Conservation (phyloP, 2,113 vertebrate species). For the Lagopus muta region DNA sequence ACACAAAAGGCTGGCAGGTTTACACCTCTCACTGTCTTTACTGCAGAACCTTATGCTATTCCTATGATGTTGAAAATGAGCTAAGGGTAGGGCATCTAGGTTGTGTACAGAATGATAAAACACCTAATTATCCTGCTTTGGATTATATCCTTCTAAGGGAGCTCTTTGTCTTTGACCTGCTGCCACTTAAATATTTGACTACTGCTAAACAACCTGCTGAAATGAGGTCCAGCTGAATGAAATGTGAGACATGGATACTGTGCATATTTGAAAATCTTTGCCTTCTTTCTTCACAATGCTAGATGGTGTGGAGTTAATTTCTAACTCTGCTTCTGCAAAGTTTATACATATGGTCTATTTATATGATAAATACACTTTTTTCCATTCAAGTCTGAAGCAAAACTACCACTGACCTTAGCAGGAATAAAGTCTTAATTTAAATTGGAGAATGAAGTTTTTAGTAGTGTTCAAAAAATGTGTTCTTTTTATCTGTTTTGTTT, state of each 20-base stretch:
- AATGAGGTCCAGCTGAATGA: background rate
- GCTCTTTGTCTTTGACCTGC: background rate
- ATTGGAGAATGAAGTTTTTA: background rate
- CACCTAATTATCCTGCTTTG: background rate
- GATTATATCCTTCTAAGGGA: background rate
- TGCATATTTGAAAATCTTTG: background rate
- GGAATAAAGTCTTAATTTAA: background rate
- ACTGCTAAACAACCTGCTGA: background rate
- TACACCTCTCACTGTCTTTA: background rate
- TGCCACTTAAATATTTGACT: background rate
- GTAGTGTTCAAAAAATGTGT: background rate
- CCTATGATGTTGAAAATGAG: background rate
- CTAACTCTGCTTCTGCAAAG: background rate
- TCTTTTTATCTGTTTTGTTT: background rate
- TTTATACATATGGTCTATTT: background rate
- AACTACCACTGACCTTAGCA: background rate
- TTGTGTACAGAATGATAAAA: background rate
- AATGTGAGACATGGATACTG: background rate
- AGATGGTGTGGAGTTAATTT: background rate
- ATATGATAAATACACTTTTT: background rate
- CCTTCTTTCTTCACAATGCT: background rate
- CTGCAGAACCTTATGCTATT: background rate
- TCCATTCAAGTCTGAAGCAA: background rate
- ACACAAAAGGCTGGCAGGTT: background rate
- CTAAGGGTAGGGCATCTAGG: background rate